Conservation (phyloP, 2,888 invertebrate genomes). For the Alentia gelatinosa region DNA sequence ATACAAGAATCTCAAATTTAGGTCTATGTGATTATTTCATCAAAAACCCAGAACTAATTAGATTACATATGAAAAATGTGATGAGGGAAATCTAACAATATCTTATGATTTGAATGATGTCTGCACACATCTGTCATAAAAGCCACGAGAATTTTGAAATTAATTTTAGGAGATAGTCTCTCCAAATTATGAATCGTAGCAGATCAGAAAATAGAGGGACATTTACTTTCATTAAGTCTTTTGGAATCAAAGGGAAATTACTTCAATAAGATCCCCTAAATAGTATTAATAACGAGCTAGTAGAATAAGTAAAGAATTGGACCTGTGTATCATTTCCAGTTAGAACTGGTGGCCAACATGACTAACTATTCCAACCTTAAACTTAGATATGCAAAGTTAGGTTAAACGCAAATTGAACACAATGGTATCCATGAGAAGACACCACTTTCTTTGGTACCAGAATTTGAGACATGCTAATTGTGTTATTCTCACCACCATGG, state of each 20-base stretch:
- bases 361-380: too few relatives aligned
- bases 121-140: not conserved
- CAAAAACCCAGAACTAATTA: not conserved
- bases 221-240: not conserved
- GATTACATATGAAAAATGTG: not conserved
- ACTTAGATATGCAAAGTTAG: too few relatives aligned
- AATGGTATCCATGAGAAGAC: too few relatives aligned
- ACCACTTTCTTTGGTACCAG: too few relatives aligned
- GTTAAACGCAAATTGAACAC: too few relatives aligned
- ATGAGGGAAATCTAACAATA: not conserved
- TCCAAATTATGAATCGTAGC: not conserved
- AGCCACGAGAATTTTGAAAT: not conserved
- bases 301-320: too few relatives aligned
- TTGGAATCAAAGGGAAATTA: not conserved
- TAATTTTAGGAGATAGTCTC: not conserved
- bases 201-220: not conserved
- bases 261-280: not conserved
- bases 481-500: too few relatives aligned
- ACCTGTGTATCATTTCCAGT: too few relatives aligned
- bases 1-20: not conserved
- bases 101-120: not conserved
- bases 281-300: not conserved
- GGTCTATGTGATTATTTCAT: not conserved
- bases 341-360: too few relatives aligned
- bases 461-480: too few relatives aligned